phyloP scores from a whole-genome alignment of 2,113 vertebrate genomes.

The Hypocryptadius cinnamomeus region DNA sequence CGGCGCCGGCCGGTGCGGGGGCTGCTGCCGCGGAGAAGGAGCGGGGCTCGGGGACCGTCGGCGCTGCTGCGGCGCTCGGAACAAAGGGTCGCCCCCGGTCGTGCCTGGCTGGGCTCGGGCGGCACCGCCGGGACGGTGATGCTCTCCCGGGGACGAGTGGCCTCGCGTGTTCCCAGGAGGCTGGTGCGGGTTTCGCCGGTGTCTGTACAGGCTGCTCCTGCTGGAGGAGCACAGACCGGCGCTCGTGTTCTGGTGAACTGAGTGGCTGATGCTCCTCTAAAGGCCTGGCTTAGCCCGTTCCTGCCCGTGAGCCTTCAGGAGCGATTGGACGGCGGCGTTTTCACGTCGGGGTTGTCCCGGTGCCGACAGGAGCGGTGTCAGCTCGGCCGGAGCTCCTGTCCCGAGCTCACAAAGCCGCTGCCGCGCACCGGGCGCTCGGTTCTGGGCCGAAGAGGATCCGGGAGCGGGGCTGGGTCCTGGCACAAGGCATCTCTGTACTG shows the following conservation, averaged over 20 bases:
- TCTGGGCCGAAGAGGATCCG: not conserved
- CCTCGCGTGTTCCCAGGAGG: rapidly evolving
- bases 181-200: rapidly evolving
- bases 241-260: not conserved
- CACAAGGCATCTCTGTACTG: rapidly evolving
- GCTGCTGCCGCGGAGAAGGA: not conserved
- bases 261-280: rapidly evolving
- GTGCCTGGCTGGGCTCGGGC: not conserved
- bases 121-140: not conserved
- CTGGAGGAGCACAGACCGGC: rapidly evolving
- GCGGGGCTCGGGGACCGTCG: not conserved
- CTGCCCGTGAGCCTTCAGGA: not conserved
- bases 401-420: not conserved
- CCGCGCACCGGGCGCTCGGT: too few relatives aligned
- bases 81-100: not conserved
- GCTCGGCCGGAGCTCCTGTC: not conserved
- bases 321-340: not conserved
- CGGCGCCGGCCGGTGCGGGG: not conserved
- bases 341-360: not conserved
- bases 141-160: not conserved
- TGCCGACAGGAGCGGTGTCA: rapidly evolving
- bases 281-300: not conserved
- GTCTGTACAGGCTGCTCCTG: rapidly evolving
- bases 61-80: not conserved
- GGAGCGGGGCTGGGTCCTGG: not conserved